Evolutionary conservation across 2,113 vertebrate genomes (phyloP), one percentile per base, ranked within the genome.

Genomic region (Rana temporaria): DNA sequence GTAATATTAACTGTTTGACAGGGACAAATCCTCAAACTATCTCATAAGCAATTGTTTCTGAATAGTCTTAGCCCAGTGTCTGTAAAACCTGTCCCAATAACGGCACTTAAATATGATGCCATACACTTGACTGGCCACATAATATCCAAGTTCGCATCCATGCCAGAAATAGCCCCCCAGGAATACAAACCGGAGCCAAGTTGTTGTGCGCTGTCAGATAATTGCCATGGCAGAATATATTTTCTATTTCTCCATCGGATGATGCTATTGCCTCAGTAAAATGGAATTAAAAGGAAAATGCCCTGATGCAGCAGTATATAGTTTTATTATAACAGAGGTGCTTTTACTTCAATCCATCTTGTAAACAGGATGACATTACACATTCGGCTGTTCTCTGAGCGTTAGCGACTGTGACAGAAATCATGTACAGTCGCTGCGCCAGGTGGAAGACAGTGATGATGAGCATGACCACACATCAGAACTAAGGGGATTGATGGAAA

Each of bases 1-100:
- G 93, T 91, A 94, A 95, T 95, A 95, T 95, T 95, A 95, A 95
- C 93, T 94, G 94, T 95, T 96, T 95, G 94, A 96, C 96, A 92
- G 95, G 92, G 94, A 92, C 93, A 95, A 96, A 96, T 96, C 95
- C 96, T 95, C 94, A 91, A 93, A 96, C 94, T 92, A 95, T 95
- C 95, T 95, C 94, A 92, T 95, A 95, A 95, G 92, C 95, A 96
- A 95, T 95, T 95, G 95, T 95, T 92, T 92, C 94, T 90, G 93
- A 96, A 87, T 92, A 90, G 92, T 92, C 91, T 94, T 93, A 94
- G 89, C 91, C 89, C 88, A 88, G 91, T 91, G 94, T 90, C 93
- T 90, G 88, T 92, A 93, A 94, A 94, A 93, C 89, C 88, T 88
- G 88, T 89, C 91, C 91, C 91, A 92, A 85, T 93, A 93, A 92